These are phyloP conservation scores for Dendrocopos noguchii DNA, from an alignment of 2,113 vertebrate genomes.

Conservation along the genomic window DNA sequence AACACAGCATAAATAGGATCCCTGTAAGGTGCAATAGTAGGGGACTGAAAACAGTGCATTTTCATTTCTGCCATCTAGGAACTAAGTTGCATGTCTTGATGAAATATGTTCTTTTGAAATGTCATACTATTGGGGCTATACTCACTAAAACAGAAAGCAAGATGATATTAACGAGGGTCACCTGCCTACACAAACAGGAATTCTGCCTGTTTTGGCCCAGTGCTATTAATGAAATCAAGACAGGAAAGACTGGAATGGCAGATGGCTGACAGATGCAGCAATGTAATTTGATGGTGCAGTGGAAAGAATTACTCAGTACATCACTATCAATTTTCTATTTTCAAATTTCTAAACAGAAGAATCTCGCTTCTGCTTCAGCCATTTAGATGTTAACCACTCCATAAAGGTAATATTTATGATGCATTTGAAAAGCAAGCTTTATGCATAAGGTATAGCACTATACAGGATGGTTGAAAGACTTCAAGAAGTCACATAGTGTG, in stretches of 20 bases:
- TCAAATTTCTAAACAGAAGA: constrained; percentile 15
- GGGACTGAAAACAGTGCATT: not conserved
- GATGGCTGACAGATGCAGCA: constrained; percentile 63
- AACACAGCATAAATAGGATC: not conserved
- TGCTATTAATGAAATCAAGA: constrained; percentile 53
- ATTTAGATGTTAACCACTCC: not conserved
- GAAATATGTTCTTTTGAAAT: constrained; percentile 14
- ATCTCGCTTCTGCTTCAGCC: not conserved
- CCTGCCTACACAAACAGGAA: constrained; percentile 63
- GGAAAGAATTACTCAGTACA: constrained; percentile 59
- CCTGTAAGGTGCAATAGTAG: not conserved
- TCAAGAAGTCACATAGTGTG: not conserved
- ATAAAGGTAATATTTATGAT: not conserved
- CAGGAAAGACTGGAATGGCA: constrained; percentile 59
- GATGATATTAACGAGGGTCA: constrained; percentile 36
- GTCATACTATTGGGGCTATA: constrained; percentile 31
- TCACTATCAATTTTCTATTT: constrained; percentile 24
- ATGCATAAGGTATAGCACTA: not conserved
- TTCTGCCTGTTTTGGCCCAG: constrained; percentile 36
- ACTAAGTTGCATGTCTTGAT: not conserved
- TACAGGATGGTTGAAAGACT: not conserved
- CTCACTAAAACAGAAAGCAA: constrained; percentile 49
- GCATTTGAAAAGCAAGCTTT: not conserved
- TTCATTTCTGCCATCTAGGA: not conserved
- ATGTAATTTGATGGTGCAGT: constrained; percentile 47